A percentile compares a stretch with the other conserved stretches of the same genome.
Conservation (phyloP, 2,797 vertebrate species). For the Chelmon rostratus region DNA sequence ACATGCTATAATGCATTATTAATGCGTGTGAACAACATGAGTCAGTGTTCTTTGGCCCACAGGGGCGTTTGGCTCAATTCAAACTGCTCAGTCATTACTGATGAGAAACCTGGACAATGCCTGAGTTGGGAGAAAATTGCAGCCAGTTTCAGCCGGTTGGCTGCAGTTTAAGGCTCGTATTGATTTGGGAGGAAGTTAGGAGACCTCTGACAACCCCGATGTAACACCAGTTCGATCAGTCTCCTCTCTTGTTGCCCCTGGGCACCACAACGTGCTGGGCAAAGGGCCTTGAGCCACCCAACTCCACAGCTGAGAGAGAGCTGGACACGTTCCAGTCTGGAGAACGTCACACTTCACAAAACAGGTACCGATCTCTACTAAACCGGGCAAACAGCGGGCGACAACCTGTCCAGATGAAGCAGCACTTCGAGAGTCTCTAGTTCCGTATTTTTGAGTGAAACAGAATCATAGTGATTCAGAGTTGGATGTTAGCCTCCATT, state of each 20-base stretch:
- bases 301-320: constrained; percentile 40
- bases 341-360: constrained; percentile 54
- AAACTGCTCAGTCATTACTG: constrained; percentile 71
- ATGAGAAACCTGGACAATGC: constrained; percentile 66
- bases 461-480: too few species aligned
- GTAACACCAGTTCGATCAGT: constrained; percentile 71
- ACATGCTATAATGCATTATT: constrained; percentile 80
- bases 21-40: constrained; percentile 75
- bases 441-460: too few species aligned
- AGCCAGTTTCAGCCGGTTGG: constrained; percentile 74
- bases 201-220: constrained; percentile 71
- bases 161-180: constrained; percentile 76
- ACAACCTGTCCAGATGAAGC: background rate
- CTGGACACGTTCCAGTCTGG: constrained; percentile 58
- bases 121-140: constrained; percentile 53
- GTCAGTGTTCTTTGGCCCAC: constrained; percentile 66
- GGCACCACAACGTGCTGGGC: constrained; percentile 30
- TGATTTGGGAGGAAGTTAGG: constrained; percentile 78
- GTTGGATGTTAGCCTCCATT: too few species aligned
- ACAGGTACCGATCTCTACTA: constrained; percentile 23
- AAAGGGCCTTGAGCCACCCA: constrained; percentile 51
- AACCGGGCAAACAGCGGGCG: constrained; percentile 9
- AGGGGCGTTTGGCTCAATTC: constrained; percentile 59
- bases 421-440: too few species aligned
- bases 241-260: constrained; percentile 49